Evolutionary conservation across 2,113 vertebrate genomes (phyloP).

Genomic region (Corythornis vintsioides): DNA sequence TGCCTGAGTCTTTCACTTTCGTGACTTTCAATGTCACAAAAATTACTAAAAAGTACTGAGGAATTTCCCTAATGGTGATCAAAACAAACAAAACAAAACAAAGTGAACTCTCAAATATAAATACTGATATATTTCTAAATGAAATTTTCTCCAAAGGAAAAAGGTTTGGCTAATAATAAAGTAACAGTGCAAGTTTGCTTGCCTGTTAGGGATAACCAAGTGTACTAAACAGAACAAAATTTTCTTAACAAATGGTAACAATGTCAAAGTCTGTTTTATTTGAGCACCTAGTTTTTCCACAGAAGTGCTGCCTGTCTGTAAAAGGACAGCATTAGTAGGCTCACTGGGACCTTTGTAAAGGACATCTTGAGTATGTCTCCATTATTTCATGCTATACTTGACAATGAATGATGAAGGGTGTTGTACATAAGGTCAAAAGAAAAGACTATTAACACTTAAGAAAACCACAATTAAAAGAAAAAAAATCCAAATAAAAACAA

Average conservation of each 20-base stretch:
- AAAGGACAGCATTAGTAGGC: background rate
- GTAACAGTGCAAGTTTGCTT: background rate
- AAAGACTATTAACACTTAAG: background rate
- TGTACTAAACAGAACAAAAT: background rate
- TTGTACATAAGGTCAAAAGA: background rate
- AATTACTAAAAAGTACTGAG: conserved; percentile 52
- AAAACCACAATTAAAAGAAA: background rate
- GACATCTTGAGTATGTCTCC: background rate
- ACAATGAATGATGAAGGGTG: background rate
- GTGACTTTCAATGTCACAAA: conserved; percentile 74
- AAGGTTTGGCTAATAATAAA: background rate
- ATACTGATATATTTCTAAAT: background rate
- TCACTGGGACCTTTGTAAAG: background rate
- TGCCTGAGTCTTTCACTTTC: conserved; percentile 73
- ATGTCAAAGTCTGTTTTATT: background rate
- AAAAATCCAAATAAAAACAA: background rate
- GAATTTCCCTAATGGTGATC: conserved; percentile 48
- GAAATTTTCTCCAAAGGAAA: background rate
- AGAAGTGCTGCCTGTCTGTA: background rate
- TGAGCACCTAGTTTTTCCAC: background rate
- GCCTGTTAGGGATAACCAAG: background rate
- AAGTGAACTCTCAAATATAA: background rate
- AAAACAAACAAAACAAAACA: conserved; percentile 6
- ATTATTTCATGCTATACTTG: background rate
- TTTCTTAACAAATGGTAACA: background rate